Evolutionary conservation across 2,888 invertebrate genomes (phyloP).

Genomic region (Monochamus alternatus): DNA sequence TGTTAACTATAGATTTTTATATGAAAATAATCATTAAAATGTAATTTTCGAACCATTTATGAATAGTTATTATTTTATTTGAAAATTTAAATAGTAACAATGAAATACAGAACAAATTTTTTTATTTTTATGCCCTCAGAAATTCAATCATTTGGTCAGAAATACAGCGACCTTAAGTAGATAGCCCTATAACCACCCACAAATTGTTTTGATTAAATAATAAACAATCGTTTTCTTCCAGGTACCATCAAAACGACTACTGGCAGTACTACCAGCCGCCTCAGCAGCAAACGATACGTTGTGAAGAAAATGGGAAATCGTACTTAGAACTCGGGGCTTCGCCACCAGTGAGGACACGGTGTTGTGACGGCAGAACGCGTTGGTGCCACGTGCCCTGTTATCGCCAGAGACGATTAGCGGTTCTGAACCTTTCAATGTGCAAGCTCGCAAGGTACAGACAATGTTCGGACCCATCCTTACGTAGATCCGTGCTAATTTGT

Average conservation of each 20-base stretch:
- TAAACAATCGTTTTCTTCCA: conserved; percentile 38
- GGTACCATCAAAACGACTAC: conserved; percentile 70
- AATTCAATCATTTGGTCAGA: too few species aligned
- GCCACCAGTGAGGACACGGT: conserved; percentile 65
- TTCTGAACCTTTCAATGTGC: conserved; percentile 93
- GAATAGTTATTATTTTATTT: too few species aligned
- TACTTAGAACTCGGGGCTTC: conserved; percentile 89
- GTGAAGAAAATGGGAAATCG: conserved; percentile 92
- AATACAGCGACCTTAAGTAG: too few species aligned
- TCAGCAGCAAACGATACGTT: conserved; percentile 85
- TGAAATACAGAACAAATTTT: too few species aligned
- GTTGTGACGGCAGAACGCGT: conserved; percentile 69
- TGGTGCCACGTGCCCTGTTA: conserved; percentile 91
- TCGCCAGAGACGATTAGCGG: conserved; percentile 88
- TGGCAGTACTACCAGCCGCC: conserved; percentile 74
- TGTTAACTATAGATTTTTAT: too few species aligned
- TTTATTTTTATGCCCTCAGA: too few species aligned
- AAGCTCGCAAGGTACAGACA: conserved; percentile 91
- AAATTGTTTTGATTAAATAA: not conserved
- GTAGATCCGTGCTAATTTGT: conserved; percentile 93
- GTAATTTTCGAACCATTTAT: too few species aligned
- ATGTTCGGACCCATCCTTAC: conserved; percentile 90
- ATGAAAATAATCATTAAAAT: too few species aligned
- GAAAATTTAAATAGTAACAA: too few species aligned
- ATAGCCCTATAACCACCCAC: too few species aligned